Percentiles rank a stretch among this genome's conserved stretches.
Evolutionary conservation across 2,797 vertebrate species (phyloP).

Genomic region (Threskiornis aethiopicus): DNA sequence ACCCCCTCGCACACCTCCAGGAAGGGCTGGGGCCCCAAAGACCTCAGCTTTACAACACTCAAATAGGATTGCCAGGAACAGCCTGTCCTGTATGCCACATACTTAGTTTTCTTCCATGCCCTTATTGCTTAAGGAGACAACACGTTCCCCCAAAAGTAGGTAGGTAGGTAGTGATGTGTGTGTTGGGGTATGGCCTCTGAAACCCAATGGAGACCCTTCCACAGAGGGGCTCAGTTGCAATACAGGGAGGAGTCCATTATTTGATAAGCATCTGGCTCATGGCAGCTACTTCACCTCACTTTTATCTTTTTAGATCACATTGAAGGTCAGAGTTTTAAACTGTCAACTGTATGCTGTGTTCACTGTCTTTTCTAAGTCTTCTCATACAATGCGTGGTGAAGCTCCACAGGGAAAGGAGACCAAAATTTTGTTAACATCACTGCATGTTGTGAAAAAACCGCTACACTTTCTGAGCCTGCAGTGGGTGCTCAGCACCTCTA

Average conservation of each 20-base stretch:
- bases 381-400: neutral
- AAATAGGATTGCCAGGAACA: neutral
- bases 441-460: neutral
- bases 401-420: neutral
- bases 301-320: neutral
- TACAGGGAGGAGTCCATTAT: neutral
- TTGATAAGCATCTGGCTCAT: neutral
- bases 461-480: neutral
- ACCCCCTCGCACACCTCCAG: neutral
- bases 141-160: rapidly evolving
- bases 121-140: neutral
- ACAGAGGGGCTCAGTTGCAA: rapidly evolving
- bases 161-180: neutral
- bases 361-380: neutral
- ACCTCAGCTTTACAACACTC: neutral
- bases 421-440: neutral
- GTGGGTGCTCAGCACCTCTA: neutral
- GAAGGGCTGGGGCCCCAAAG: neutral
- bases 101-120: neutral
- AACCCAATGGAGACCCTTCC: neutral
- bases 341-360: neutral
- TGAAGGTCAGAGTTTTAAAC: neutral
- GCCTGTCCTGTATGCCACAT: neutral
- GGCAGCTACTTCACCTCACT: neutral
- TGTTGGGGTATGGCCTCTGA: neutral